Evolutionary conservation across 2,113 vertebrate species (phyloP).

Genomic region (Anser brachyrhynchus): DNA sequence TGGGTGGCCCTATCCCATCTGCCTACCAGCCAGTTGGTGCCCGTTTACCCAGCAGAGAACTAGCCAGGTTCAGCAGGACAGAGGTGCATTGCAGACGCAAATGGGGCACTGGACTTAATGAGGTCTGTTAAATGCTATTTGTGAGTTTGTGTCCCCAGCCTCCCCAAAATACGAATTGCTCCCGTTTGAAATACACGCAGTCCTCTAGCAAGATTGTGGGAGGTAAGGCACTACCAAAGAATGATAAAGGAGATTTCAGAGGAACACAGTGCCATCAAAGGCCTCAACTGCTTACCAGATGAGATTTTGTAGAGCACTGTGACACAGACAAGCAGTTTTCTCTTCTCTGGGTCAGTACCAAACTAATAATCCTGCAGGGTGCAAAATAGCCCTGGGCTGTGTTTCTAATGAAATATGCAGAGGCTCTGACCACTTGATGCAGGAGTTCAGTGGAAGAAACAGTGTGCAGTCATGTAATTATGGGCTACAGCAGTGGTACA

Average conservation of each 20-base stretch:
- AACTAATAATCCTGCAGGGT: constrained; percentile 5
- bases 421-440: neutral
- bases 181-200: constrained; percentile 12
- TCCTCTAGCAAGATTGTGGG: constrained; percentile 7
- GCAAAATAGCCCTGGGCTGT: neutral
- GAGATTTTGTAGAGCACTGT: neutral
- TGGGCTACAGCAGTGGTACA: neutral
- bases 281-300: neutral
- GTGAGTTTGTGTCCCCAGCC: neutral
- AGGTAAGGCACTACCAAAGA: neutral
- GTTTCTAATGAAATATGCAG: neutral
- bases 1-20: neutral
- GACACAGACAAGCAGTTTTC: constrained; percentile 3
- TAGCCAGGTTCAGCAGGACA: neutral
- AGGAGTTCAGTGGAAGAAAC: neutral
- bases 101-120: neutral
- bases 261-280: constrained; percentile 37
- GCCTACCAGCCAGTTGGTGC: neutral
- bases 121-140: neutral
- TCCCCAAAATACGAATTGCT: constrained; percentile 33
- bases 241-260: constrained; percentile 21
- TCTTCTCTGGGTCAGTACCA: constrained; percentile 19
- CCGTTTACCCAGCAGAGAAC: neutral
- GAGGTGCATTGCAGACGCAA: constrained; percentile 8
- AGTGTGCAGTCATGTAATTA: constrained; percentile 13